Evolutionary conservation across 2,113 vertebrate genomes (phyloP).

Genomic region (Callithrix jacchus): DNA sequence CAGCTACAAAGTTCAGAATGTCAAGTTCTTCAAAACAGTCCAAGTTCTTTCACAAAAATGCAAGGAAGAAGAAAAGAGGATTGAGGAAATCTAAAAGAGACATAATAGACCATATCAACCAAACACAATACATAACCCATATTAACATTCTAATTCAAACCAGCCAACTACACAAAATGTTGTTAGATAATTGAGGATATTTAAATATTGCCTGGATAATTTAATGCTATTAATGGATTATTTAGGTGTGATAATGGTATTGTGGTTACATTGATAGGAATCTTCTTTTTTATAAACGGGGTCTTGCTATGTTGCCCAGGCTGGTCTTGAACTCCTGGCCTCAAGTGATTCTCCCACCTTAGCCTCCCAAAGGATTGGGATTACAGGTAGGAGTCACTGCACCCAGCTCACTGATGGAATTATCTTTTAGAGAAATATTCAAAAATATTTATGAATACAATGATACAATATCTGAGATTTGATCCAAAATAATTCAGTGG

Average conservation of each 20-base stretch:
- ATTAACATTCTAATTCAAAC: not conserved
- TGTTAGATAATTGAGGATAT: not conserved
- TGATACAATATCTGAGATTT: not conserved
- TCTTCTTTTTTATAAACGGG: too few relatives aligned
- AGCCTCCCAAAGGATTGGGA: too few relatives aligned
- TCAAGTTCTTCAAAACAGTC: not conserved
- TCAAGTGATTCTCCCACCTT: too few relatives aligned
- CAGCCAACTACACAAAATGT: not conserved
- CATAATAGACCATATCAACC: not conserved
- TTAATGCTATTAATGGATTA: not conserved
- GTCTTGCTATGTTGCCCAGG: too few relatives aligned
- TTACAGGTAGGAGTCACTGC: too few relatives aligned
- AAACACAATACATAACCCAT: not conserved
- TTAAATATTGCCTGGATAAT: not conserved
- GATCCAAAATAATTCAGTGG: not conserved
- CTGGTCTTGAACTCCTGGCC: too few relatives aligned
- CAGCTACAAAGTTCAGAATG: not conserved
- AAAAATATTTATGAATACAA: not conserved
- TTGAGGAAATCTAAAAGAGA: not conserved
- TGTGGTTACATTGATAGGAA: not conserved
- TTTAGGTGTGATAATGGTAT: not conserved
- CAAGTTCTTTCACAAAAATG: not conserved
- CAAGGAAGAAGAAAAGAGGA: not conserved
- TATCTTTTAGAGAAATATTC: not conserved
- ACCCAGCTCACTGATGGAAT: not conserved